Evolutionary conservation across 37 sponge, comb jelly and placozoan species (phyloP).

Genomic region (Tethya wilhelma): DNA sequence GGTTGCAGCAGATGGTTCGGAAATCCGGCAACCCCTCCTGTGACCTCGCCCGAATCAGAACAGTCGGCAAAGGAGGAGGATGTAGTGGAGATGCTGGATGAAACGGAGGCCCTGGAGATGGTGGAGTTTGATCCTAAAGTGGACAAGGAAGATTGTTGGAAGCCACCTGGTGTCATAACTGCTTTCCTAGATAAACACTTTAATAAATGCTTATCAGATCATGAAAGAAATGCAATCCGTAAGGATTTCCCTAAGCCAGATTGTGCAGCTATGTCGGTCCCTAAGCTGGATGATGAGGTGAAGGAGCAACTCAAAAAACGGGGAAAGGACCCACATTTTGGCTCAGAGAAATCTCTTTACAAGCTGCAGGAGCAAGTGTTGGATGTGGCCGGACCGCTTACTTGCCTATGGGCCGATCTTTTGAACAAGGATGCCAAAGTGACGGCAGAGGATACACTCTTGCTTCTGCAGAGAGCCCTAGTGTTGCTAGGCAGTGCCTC

Average conservation of each 20-base stretch:
- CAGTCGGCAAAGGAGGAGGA: too few species aligned
- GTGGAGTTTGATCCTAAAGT: too few species aligned
- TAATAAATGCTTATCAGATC: too few species aligned
- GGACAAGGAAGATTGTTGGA: too few species aligned
- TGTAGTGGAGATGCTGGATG: too few species aligned
- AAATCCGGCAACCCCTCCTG: too few species aligned
- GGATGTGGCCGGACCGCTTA: conserved; percentile 1
- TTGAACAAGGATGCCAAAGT: conserved; percentile 10
- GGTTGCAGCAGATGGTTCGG: too few species aligned
- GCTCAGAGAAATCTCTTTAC: neutral
- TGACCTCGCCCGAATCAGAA: too few species aligned
- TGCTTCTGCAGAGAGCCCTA: conserved; percentile 21
- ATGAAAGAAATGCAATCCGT: conserved; percentile 18
- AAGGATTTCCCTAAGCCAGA: conserved; percentile 26
- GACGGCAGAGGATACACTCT: conserved; percentile 15
- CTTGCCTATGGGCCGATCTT: conserved; percentile 21
- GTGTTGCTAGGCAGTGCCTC: conserved; percentile 24
- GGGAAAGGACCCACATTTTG: conserved; percentile 23
- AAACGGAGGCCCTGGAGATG: too few species aligned
- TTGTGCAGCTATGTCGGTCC: neutral
- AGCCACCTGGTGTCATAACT: too few species aligned
- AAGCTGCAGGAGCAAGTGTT: conserved; percentile 3
- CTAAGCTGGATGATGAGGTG: conserved; percentile 23
- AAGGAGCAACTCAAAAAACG: conserved; percentile 18
- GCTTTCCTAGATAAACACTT: too few species aligned